Evolutionary conservation across 1,140 invertebrate species (phyloP).

Genomic region (Vollenhovia emeryi): DNA sequence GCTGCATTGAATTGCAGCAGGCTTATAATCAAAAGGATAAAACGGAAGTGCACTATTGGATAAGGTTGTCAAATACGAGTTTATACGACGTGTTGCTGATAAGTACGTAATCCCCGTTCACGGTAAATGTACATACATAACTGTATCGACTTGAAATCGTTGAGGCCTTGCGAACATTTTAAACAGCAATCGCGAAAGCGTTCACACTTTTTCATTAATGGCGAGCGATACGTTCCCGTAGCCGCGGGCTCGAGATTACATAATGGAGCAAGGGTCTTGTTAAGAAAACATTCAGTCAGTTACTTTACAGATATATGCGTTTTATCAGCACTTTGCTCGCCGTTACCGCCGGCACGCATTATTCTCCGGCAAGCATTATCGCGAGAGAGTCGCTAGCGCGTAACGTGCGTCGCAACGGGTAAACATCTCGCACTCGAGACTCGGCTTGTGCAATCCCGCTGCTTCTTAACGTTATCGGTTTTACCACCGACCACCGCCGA

Average conservation of each 20-base stretch:
- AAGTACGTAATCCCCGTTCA: neutral
- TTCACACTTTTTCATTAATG: constrained; percentile 52
- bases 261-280: constrained; percentile 21
- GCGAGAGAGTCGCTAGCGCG: constrained; percentile 16
- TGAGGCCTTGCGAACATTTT: constrained; percentile 16
- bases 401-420: neutral
- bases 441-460: constrained; percentile 47
- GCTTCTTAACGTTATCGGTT: constrained; percentile 47
- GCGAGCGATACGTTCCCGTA: neutral
- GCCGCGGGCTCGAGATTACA: constrained; percentile 11
- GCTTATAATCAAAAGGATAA: constrained; percentile 9
- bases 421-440: constrained; percentile 6
- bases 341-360: constrained; percentile 47
- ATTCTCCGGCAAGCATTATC: constrained; percentile 31
- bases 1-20: neutral
- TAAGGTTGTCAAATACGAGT: constrained; percentile 1
- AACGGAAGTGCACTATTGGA: constrained; percentile 1
- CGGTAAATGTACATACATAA: neutral
- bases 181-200: constrained; percentile 22
- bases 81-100: constrained; percentile 27
- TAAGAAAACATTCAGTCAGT: constrained; percentile 34
- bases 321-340: constrained; percentile 55
- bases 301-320: constrained; percentile 42
- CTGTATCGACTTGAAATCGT: neutral
- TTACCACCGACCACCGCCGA: constrained; percentile 36